phyloP scores from a whole-genome alignment of 2,888 invertebrate genomes.

The Nomada lathburiana region DNA sequence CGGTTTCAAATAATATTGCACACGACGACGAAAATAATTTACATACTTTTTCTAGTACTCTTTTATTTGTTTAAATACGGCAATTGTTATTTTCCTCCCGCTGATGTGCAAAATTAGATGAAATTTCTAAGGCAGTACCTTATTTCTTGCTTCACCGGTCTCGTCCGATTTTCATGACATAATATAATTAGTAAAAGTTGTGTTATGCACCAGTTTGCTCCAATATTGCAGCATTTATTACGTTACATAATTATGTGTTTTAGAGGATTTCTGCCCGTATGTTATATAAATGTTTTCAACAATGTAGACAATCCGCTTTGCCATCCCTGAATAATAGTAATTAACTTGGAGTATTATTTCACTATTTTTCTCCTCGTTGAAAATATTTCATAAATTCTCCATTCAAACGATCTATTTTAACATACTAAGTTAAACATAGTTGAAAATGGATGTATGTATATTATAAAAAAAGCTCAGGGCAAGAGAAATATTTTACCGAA shows the following conservation, averaged over 20 bases:
- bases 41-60: not conserved
- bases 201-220: conserved; percentile 24
- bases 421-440: too few relatives aligned
- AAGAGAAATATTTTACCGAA: too few relatives aligned
- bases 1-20: not conserved
- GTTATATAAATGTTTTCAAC: conserved; percentile 9
- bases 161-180: not conserved
- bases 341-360: not conserved
- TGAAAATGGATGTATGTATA: too few relatives aligned
- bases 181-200: conserved; percentile 14
- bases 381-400: too few relatives aligned
- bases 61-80: not conserved
- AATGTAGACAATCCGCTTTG: not conserved
- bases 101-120: not conserved
- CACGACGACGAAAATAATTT: not conserved
- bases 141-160: not conserved
- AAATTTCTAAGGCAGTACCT: not conserved
- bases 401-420: too few relatives aligned
- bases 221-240: conserved; percentile 8
- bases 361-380: not conserved
- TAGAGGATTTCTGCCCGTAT: not conserved
- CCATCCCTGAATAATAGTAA: not conserved
- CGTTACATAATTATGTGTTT: conserved; percentile 23
- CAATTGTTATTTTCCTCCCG: not conserved
- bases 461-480: too few relatives aligned